phyloP scores from a whole-genome alignment of 2,797 vertebrate species.

The Gallinago solitaria region DNA sequence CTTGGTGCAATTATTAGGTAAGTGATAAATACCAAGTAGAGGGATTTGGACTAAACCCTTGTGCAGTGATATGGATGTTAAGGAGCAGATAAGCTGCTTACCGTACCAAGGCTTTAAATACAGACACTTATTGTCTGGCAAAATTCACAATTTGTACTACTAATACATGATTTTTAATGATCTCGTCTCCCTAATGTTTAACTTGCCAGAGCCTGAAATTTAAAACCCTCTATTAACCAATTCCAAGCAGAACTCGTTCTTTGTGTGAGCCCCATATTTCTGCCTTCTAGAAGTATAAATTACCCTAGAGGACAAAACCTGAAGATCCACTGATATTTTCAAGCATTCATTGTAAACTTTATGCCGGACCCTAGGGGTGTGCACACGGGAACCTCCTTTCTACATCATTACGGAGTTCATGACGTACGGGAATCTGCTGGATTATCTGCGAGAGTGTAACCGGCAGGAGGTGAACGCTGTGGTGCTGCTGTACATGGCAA shows the following conservation, averaged over 20 bases:
- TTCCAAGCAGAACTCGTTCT: neutral
- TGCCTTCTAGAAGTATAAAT: neutral
- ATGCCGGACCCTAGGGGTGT: constrained; percentile 84
- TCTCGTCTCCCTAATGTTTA: constrained; percentile 3
- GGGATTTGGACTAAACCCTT: constrained; percentile 15
- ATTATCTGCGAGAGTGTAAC: constrained; percentile 96
- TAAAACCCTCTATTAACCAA: constrained; percentile 15
- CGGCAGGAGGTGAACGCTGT: constrained; percentile 95
- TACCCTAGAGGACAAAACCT: neutral
- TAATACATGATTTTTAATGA: constrained; percentile 39
- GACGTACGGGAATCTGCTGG: constrained; percentile 95
- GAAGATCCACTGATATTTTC: neutral
- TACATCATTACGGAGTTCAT: constrained; percentile 99
- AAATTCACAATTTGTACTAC: constrained; percentile 16
- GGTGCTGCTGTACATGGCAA: constrained; percentile 98
- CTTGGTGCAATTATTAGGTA: constrained; percentile 95
- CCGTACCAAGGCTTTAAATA: neutral
- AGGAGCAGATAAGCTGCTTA: constrained; percentile 40
- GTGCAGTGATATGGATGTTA: constrained; percentile 3
- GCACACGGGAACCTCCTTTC: constrained; percentile 95
- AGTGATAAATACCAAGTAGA: constrained; percentile 56
- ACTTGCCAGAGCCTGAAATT: constrained; percentile 26
- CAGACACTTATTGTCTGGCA: constrained; percentile 29
- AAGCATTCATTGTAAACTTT: neutral
- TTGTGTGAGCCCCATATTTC: neutral